phyloP scores from a whole-genome alignment of 2,797 vertebrate species.

The Cyclura pinguis region DNA sequence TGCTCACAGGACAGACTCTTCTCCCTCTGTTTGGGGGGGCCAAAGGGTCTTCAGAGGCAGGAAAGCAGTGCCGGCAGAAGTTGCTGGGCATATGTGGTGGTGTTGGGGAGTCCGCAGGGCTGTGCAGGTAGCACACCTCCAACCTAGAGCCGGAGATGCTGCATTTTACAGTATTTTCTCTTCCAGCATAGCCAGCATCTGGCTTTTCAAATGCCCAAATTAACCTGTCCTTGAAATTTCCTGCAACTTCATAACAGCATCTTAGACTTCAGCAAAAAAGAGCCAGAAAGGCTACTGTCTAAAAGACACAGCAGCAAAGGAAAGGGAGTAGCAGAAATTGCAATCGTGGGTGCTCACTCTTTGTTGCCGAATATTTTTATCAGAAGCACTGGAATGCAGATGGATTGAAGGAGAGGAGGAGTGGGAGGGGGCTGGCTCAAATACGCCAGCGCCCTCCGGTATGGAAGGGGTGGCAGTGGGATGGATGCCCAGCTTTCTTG shows the following conservation, averaged over 20 bases:
- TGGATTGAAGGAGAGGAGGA: not conserved
- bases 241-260: no score
- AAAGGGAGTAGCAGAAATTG: rapidly evolving
- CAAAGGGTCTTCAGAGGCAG: not conserved
- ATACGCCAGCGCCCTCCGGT: not conserved
- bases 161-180: not conserved
- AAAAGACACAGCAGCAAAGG: not conserved
- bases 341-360: not conserved
- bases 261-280: not conserved
- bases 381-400: no score
- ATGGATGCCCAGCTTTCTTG: no score
- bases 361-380: not conserved
- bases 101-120: no score
- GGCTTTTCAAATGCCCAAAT: not conserved
- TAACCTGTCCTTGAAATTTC: not conserved
- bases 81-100: no score
- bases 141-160: not conserved
- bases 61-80: not conserved
- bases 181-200: not conserved
- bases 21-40: no score
- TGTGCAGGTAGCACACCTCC: no score
- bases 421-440: no score
- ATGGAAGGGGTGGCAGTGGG: no score
- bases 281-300: not conserved
- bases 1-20: no score